Evolutionary conservation across 2,888 invertebrate genomes (phyloP).

Genomic region (Silvanus unidentatus): DNA sequence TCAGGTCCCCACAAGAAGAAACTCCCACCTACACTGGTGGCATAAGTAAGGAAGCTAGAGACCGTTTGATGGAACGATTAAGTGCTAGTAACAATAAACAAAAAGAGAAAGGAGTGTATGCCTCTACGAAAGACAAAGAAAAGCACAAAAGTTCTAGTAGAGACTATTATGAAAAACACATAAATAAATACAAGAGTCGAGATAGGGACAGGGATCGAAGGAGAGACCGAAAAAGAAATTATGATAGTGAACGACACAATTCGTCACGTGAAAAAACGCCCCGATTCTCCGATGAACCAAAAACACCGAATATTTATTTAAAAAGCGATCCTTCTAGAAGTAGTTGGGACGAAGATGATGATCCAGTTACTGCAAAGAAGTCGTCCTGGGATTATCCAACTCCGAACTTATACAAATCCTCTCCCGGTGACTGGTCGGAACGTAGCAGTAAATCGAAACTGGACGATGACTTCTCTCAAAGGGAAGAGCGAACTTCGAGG

Average conservation of each 20-base stretch:
- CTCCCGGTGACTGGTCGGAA: constrained; percentile 39
- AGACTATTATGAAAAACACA: constrained; percentile 24
- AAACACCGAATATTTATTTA: constrained; percentile 67
- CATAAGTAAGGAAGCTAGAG: constrained; percentile 71
- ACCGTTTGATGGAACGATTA: constrained; percentile 64
- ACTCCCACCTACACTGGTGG: constrained; percentile 95
- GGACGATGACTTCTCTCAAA: neutral
- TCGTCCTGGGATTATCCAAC: constrained; percentile 94
- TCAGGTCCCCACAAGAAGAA: constrained; percentile 75
- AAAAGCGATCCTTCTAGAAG: constrained; percentile 62
- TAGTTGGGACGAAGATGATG: constrained; percentile 78
- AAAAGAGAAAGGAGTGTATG: constrained; percentile 65
- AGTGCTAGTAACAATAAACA: constrained; percentile 43
- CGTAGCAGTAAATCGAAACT: constrained; percentile 17
- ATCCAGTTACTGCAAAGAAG: constrained; percentile 54
- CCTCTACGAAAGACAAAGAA: constrained; percentile 51
- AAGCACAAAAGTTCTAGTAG: constrained; percentile 12
- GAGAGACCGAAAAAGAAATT: constrained; percentile 30
- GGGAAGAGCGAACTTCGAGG: constrained; percentile 6
- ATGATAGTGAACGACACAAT: constrained; percentile 38
- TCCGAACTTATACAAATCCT: constrained; percentile 55
- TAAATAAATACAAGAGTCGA: constrained; percentile 32
- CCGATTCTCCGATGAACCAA: constrained; percentile 78
- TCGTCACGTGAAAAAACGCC: constrained; percentile 45
- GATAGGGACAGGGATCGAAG: constrained; percentile 39